Percentiles rank a stretch among this genome's conserved stretches.
Evolutionary conservation across 2,888 invertebrate genomes (phyloP).

Genomic region (Andricus quercusramuli): DNA sequence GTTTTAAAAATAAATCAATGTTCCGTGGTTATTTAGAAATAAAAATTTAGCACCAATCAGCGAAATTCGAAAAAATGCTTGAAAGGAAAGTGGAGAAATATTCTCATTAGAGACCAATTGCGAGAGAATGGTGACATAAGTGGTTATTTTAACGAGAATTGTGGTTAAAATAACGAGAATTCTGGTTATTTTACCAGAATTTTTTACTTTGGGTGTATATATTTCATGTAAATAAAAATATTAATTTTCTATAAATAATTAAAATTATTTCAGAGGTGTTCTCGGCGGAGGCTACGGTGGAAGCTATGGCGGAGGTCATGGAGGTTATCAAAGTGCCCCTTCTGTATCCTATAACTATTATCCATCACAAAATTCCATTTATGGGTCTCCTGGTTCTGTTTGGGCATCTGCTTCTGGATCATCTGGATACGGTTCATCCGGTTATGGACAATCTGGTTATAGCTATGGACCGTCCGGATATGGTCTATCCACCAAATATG

Average conservation of each 20-base stretch:
- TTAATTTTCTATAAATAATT: not conserved
- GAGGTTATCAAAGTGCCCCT: not conserved
- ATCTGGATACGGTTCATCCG: not conserved
- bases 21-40: no score
- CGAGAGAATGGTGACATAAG: no score
- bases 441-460: not conserved
- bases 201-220: no score
- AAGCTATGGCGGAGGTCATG: conserved; percentile 43
- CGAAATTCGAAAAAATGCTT: no score
- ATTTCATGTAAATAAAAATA: not conserved
- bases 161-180: no score
- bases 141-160: no score
- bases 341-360: not conserved
- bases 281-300: not conserved
- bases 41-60: no score
- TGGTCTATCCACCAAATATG: not conserved
- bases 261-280: conserved; percentile 32
- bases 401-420: not conserved
- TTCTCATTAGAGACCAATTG: no score
- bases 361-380: conserved; percentile 2
- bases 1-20: no score
- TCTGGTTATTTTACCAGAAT: no score
- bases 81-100: no score
- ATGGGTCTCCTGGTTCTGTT: not conserved
- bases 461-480: no score